Evolutionary conservation across 2,113 vertebrate genomes (phyloP), one percentile per base, ranked within the genome.

Genomic region (Nematolebias whitei): DNA sequence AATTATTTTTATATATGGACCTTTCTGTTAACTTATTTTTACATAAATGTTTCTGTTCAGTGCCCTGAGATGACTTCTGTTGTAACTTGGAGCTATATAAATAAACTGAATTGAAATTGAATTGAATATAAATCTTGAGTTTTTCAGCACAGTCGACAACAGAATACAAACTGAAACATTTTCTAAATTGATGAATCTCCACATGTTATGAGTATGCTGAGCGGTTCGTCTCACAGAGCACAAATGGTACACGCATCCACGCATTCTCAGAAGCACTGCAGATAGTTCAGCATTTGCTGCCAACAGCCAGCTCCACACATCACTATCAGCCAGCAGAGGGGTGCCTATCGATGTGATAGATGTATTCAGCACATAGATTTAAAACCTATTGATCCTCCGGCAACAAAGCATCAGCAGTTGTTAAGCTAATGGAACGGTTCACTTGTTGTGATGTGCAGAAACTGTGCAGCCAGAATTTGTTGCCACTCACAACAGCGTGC

Each of bases 361-460:
- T 56, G 76, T 52, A 50, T 58, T 32, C 53, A 59, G 68, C 61
- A 3, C 67, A 22, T 68, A 43, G 54, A 77, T 56, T 38, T 64
- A 48, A 81, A 66, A 29, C 58, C n/a, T 65, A 84, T 76, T 51
- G 63, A 83, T 76, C 43, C n/a, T 48, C 39, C 61, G 38, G 59
- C 73, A 68, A 54, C 43, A 48, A 60, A 60, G 64, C 55, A 82
- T 35, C 57, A 23, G 24, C 58, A 20, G 40, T 55, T 77, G 35
- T 57, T 73, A 56, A 71, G 24, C 54, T 55, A 77, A 78, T 76
- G 13, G 20, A 40, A 68, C 0, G 3, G 52, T 66, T 69, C 38
- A 29, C 18, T 5, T 38, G 18, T 35, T n/a, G 13, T 38, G 6
- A 50, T 20, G 43, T 29, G 44, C 19, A 29, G 20, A 13, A 50